These are phyloP conservation scores for Leptodactylus fallax DNA, from an alignment of 2,797 vertebrate species.

Conservation along the genomic window DNA sequence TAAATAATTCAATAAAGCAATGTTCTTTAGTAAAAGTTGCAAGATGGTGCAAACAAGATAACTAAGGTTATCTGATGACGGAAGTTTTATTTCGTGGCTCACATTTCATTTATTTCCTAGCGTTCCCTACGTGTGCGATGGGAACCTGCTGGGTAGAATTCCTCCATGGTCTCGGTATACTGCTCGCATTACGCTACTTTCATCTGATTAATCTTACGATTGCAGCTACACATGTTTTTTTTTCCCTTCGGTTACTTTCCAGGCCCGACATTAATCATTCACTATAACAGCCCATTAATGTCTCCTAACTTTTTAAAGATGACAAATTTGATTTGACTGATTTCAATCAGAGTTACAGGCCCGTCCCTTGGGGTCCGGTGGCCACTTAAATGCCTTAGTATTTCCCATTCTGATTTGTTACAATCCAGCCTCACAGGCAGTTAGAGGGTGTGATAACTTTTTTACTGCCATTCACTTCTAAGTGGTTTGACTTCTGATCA, in stretches of 20 bases:
- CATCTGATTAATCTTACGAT: conserved; percentile 60
- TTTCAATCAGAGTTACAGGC: conserved; percentile 73
- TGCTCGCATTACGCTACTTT: conserved; percentile 74
- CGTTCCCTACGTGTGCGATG: not conserved
- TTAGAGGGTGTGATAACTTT: conserved; percentile 58
- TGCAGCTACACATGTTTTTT: conserved; percentile 72
- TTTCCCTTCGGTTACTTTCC: conserved; percentile 70
- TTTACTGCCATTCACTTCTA: conserved; percentile 26
- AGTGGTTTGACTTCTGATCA: conserved; percentile 38
- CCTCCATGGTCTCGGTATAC: conserved; percentile 56
- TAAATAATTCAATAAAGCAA: not conserved
- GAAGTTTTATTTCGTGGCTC: not conserved
- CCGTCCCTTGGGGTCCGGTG: conserved; percentile 67
- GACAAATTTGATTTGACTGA: conserved; percentile 78
- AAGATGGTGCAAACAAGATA: not conserved
- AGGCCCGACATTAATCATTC: conserved; percentile 75
- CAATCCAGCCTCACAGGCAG: conserved; percentile 67
- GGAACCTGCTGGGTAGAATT: not conserved
- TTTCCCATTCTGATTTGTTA: conserved; percentile 74
- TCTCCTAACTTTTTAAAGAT: conserved; percentile 77
- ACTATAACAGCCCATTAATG: conserved; percentile 76
- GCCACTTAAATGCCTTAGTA: conserved; percentile 72
- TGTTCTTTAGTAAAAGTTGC: not conserved
- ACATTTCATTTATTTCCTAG: conserved; percentile 23
- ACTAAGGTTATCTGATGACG: not conserved